Base-by-base conservation (phyloP, 2,888 invertebrate species). In the Thecocarcelia acutangulata region DNA sequence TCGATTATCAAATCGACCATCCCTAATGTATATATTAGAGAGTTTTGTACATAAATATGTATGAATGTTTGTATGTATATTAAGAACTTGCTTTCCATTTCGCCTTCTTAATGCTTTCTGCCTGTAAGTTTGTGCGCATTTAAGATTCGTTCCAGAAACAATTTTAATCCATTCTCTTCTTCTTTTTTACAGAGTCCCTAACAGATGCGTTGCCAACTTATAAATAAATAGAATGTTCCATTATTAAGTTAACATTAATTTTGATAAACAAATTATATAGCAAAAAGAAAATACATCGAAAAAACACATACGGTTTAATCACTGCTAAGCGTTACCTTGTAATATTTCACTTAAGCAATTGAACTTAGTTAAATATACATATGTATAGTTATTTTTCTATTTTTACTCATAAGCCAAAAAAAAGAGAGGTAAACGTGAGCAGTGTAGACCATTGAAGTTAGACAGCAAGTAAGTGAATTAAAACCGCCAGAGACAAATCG, bases 121-220 rank as follows among this genome's bases (percentile, higher is more conserved):
- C 44, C 24, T 72, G 61, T 72, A 72, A 78, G 58, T 52, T 66
- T 33, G 24, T n/a, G 21, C 19, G 11, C 1, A 9, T n/a, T 3
- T 19, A 6, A 46, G 28, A 46, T 33, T 3, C 15, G 1, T 48
- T 17, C 8, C 1, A 33, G 33, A 33, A 15, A 42, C 40, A 17
- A 42, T 21, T 12, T 15, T 48, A 24, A 21, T 76, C 1, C 1
- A 70, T 48, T 52, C 48, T 75, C n/a, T 46, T 61, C 72, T 59
- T 73, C 44, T 74, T 66, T 72, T 21, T 80, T 82, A 6, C 78
- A 82, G 82, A 82, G 75, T 82, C 82, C 19, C 54, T 78, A 24
- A 82, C 74, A 48, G 82, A 78, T 70, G 54, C 37, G 19, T 48
- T 75, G 70, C 70, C 82, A 54, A 52, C 59, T 1, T 72, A 66